These are phyloP conservation scores for Ptilonorhynchus violaceus DNA, from an alignment of 2,113 vertebrate species.

Conservation along the genomic window DNA sequence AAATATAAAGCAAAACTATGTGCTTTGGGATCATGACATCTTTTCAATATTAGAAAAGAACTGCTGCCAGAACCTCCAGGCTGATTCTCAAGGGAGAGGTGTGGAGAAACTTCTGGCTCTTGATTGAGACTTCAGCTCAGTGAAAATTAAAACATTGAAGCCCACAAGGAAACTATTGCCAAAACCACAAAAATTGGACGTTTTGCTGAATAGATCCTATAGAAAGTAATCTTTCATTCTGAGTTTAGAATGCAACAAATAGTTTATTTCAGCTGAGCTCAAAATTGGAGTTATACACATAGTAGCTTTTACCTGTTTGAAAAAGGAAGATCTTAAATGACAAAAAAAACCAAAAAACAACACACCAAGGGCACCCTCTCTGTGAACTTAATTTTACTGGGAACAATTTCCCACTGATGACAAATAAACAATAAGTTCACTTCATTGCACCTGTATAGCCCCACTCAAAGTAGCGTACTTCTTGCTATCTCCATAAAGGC, in stretches of 20 bases:
- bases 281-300: not conserved
- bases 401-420: not conserved
- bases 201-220: not conserved
- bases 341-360: not conserved
- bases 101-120: constrained; percentile 57
- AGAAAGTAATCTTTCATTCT: constrained; percentile 30
- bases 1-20: constrained; percentile 13
- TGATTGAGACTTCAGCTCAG: constrained; percentile 42
- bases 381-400: not conserved
- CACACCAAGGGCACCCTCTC: not conserved
- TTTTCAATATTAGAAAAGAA: constrained; percentile 35
- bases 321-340: not conserved
- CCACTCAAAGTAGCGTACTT: not conserved
- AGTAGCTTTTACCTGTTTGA: not conserved
- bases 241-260: not conserved
- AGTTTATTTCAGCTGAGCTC: constrained; percentile 14
- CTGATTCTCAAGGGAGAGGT: constrained; percentile 39
- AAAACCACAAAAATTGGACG: constrained; percentile 40
- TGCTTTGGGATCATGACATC: not conserved
- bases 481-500: not conserved
- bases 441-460: not conserved
- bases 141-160: constrained; percentile 54
- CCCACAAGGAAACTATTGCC: constrained; percentile 19
- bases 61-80: constrained; percentile 28
- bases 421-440: not conserved